Evolutionary conservation across 35 echinoderm and acorn worm genomes (phyloP), one percentile per base, ranked within the genome.

Genomic region (Holothuria glaberrima): DNA sequence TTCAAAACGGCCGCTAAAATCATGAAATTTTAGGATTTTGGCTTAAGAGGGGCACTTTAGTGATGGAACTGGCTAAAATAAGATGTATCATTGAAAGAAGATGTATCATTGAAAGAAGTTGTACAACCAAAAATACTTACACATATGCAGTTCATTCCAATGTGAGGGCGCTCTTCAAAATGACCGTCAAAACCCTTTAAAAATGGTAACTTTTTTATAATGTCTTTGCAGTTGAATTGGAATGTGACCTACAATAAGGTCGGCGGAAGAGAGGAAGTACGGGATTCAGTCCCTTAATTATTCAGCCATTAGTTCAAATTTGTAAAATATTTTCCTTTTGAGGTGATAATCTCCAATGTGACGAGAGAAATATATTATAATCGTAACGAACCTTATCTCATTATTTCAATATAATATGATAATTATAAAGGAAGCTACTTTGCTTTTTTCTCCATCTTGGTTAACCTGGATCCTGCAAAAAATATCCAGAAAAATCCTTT

Each of bases 91-190:
- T 29, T 69, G 66, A 0, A 0, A 69, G 20, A 22, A 69, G 25
- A 6, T n/a, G 66, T 69, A 69, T 69, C 25, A 69, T 29, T 69
- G 66, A 0, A 0, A 69, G 20, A 22, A 69, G 25, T 29, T n/a
- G 66, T 69, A 69, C n/a, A 69, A 27, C 66, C 66, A 69, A 33
- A 22, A 69, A 69, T 30, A 69, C 25, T 69, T 12, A 69, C 66
- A 69, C 66, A 28, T 69, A 69, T 25, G 66, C 66, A 69, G 0
- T 27, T 69, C n/a, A 69, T 69, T 69, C 2, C 5, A 69, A 28
- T 26, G 2, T 25, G n/a, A 69, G 66, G 66, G n/a, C 66, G 66
- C 66, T n/a, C 31, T 16, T 69, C 31, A 12, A 69, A 69, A 69
- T 26, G 66, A 69, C 66, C 66, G 66, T 69, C 66, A 27, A 69